A percentile compares a stretch with the other conserved stretches of the same genome.
phyloP scores from a whole-genome alignment of 2,797 vertebrate genomes.

The Eupleurogrammus muticus region DNA sequence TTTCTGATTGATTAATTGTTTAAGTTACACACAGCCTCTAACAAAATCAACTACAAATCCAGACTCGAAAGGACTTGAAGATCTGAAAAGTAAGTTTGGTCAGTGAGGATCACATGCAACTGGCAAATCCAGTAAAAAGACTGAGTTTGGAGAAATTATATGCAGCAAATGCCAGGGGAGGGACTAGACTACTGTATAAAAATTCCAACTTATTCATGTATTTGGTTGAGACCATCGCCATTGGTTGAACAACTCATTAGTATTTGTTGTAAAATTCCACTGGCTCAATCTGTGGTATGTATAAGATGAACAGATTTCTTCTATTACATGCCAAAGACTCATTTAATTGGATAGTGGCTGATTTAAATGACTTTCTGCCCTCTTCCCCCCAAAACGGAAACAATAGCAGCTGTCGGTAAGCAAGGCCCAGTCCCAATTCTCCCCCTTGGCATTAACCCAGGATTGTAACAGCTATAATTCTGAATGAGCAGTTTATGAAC shows the following conservation, averaged over 20 bases:
- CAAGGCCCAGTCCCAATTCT: too few relatives aligned
- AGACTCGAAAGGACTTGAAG: slow-evolving; percentile 8
- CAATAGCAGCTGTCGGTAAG: background rate
- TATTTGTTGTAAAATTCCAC: background rate
- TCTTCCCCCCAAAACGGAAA: background rate
- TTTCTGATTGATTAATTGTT: slow-evolving; percentile 8
- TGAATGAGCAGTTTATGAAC: too few relatives aligned
- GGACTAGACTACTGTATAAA: background rate
- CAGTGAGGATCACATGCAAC: background rate
- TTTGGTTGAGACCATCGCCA: background rate
- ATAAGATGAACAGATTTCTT: background rate
- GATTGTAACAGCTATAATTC: too few relatives aligned
- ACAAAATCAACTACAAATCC: slow-evolving; percentile 14
- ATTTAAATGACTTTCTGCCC: background rate
- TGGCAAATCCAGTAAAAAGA: slow-evolving; percentile 12
- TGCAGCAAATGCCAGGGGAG: slow-evolving; percentile 9
- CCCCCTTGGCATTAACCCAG: too few relatives aligned
- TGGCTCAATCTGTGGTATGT: background rate
- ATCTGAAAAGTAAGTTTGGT: background rate
- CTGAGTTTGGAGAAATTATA: slow-evolving; percentile 4
- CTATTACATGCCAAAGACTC: background rate
- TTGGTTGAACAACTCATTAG: background rate
- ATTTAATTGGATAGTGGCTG: background rate
- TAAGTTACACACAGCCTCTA: background rate
- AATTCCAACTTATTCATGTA: background rate